Evolutionary conservation across 2,888 invertebrate genomes (phyloP).

Genomic region (Parthenolecanium corni): DNA sequence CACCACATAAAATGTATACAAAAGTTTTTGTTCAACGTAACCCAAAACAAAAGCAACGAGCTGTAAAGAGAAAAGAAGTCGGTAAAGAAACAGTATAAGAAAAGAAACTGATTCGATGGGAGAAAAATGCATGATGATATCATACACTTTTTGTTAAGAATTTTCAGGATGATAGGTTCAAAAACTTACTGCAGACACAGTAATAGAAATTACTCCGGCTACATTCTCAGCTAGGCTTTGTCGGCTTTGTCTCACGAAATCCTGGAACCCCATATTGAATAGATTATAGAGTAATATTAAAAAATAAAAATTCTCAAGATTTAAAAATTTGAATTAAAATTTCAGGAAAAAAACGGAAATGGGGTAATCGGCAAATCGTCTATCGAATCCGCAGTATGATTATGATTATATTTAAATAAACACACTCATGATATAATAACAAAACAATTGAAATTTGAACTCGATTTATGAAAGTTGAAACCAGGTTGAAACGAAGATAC

Average conservation of each 20-base stretch:
- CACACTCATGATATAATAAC: too few species aligned
- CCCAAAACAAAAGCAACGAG: conserved; percentile 83
- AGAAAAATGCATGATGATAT: neutral
- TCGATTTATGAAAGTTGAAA: too few species aligned
- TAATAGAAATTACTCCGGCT: conserved; percentile 79
- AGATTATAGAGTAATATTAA: neutral
- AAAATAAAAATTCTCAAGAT: neutral
- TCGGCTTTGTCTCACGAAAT: conserved; percentile 89
- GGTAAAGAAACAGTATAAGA: neutral
- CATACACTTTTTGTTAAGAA: too few species aligned
- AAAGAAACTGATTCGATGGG: neutral
- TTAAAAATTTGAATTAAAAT: too few species aligned
- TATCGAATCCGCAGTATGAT: too few species aligned
- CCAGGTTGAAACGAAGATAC: too few species aligned
- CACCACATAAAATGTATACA: conserved; percentile 84
- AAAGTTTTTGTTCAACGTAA: conserved; percentile 87
- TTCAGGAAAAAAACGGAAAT: too few species aligned
- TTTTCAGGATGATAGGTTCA: conserved; percentile 1
- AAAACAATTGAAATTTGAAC: too few species aligned
- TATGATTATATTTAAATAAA: too few species aligned
- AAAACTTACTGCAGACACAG: conserved; percentile 64
- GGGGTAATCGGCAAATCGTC: too few species aligned
- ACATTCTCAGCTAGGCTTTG: conserved; percentile 75
- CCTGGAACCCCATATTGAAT: conserved; percentile 44
- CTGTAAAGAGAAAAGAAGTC: conserved; percentile 37